Evolutionary conservation across 2,113 vertebrate species (phyloP).

Genomic region (Zingel zingel): DNA sequence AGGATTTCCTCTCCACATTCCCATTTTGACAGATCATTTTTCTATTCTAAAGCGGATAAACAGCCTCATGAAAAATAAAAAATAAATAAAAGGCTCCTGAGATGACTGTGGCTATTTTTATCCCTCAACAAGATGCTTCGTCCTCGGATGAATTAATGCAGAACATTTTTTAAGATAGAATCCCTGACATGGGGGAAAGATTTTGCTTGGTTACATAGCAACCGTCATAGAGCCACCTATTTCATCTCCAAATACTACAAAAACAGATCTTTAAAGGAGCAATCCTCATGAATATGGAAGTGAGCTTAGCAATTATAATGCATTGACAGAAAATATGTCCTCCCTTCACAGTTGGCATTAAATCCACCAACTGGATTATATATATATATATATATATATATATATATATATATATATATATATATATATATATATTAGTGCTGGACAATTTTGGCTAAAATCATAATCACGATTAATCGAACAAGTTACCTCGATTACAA

Average conservation of each 20-base stretch:
- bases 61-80: neutral
- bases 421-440: no score
- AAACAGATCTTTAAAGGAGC: constrained; percentile 15
- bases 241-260: constrained; percentile 12
- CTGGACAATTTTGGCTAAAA: no score
- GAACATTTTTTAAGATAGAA: constrained; percentile 29
- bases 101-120: constrained; percentile 59
- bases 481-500: no score
- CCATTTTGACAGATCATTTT: constrained; percentile 24
- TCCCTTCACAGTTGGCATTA: constrained; percentile 41
- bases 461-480: no score
- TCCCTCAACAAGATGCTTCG: constrained; percentile 23
- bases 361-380: constrained; percentile 50
- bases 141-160: constrained; percentile 35
- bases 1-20: constrained; percentile 25
- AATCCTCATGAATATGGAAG: constrained; percentile 2
- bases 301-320: constrained; percentile 13
- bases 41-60: constrained; percentile 18
- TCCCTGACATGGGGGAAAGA: neutral
- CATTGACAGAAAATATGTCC: constrained; percentile 23
- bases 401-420: no score
- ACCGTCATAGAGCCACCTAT: constrained; percentile 26
- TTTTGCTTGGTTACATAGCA: constrained; percentile 39
- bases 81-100: constrained; percentile 11
- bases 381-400: no score